A percentile compares a stretch with the other conserved stretches of the same genome.
Conservation (phyloP, 2,888 invertebrate genomes). For the Agriopis marginaria region DNA sequence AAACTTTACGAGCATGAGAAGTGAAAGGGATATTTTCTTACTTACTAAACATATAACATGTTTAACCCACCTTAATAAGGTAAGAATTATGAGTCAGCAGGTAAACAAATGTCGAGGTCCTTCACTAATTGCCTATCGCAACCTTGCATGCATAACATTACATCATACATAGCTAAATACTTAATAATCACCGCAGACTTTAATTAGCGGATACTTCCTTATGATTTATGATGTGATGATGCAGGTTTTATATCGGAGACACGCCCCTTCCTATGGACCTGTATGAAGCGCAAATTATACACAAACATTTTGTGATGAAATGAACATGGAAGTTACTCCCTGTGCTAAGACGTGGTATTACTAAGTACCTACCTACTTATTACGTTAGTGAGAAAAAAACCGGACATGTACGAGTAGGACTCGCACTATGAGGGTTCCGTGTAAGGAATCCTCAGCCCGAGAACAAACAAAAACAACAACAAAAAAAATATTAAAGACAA, state of each 20-base stretch:
- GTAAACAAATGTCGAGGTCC: constrained; percentile 31
- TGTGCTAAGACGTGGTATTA: too few relatives aligned
- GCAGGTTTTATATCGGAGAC: neutral
- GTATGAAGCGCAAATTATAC: neutral
- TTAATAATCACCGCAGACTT: constrained; percentile 22
- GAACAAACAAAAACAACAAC: too few relatives aligned
- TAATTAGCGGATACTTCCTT: constrained; percentile 24
- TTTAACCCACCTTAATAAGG: neutral
- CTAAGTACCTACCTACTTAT: too few relatives aligned
- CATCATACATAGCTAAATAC: constrained; percentile 26
- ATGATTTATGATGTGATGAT: constrained; percentile 16
- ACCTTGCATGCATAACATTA: constrained; percentile 31
- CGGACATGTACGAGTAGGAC: too few relatives aligned
- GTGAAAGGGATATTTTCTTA: neutral
- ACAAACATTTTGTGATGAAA: neutral
- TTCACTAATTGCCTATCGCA: constrained; percentile 21
- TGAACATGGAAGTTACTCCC: too few relatives aligned
- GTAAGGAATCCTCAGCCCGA: too few relatives aligned
- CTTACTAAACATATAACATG: neutral
- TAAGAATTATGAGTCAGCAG: constrained; percentile 27
- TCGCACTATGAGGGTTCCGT: too few relatives aligned
- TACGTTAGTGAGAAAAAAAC: too few relatives aligned
- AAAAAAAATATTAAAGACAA: too few relatives aligned
- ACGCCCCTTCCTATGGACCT: neutral
- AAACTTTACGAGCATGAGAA: too few relatives aligned